Evolutionary conservation across 2,888 invertebrate species (phyloP).

Genomic region (Clitarchus hookeri): DNA sequence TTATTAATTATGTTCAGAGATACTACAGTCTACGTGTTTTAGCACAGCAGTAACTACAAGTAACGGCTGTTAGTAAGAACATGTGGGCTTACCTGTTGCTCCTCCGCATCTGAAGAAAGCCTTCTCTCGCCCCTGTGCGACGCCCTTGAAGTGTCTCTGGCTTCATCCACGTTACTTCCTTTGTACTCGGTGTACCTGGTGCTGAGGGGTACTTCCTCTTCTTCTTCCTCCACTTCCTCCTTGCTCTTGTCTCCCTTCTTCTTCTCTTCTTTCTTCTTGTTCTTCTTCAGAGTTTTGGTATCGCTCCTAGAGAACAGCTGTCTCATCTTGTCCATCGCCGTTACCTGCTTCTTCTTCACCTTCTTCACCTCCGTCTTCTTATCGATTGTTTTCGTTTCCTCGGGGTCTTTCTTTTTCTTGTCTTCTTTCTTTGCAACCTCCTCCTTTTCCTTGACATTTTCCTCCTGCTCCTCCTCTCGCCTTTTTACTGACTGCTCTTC

Average conservation of each 20-base stretch:
- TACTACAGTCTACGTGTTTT: too few species aligned
- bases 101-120: constrained; percentile 7
- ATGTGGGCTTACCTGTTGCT: neutral
- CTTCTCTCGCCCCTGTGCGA: neutral
- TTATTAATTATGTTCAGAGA: too few species aligned
- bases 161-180: constrained; percentile 56
- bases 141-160: constrained; percentile 51
- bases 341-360: constrained; percentile 63
- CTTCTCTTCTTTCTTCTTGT: constrained; percentile 46
- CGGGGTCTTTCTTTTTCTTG: constrained; percentile 28
- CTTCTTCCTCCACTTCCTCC: constrained; percentile 54
- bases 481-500: constrained; percentile 29
- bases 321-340: constrained; percentile 75
- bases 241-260: constrained; percentile 57
- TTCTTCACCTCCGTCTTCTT: constrained; percentile 30
- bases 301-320: constrained; percentile 75
- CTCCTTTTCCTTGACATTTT: constrained; percentile 18
- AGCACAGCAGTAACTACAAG: too few species aligned
- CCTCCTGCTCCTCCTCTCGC: constrained; percentile 16
- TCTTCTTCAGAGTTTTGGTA: constrained; percentile 67
- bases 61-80: too few species aligned
- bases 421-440: constrained; percentile 47
- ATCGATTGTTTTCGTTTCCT: constrained; percentile 15
- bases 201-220: constrained; percentile 57
- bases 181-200: constrained; percentile 65